Percentiles rank a stretch among this genome's conserved stretches.
Conservation (phyloP, 2,113 vertebrate genomes). For the Poeciliopsis retropinna region DNA sequence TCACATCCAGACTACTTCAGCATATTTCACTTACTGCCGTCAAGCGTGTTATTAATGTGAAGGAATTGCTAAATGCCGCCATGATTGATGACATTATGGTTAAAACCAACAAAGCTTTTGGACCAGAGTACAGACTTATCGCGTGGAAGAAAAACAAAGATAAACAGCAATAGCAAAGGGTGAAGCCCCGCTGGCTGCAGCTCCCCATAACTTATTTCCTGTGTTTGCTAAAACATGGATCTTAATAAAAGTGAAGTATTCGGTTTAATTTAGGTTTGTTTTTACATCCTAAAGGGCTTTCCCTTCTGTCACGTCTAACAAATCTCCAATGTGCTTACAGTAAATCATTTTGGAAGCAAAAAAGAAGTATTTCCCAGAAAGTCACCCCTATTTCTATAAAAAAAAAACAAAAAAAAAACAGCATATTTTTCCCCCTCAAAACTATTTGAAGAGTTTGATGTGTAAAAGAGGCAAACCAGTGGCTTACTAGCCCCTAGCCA, state of each 20-base stretch:
- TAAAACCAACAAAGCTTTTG: constrained; percentile 45
- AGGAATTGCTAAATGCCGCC: constrained; percentile 40
- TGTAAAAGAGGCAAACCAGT: background rate
- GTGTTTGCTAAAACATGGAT: constrained; percentile 27
- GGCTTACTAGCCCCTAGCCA: background rate
- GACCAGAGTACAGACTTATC: constrained; percentile 53
- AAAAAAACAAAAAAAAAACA: no score
- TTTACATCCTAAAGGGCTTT: constrained; percentile 2
- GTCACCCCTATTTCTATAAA: background rate
- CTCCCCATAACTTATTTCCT: constrained; percentile 34
- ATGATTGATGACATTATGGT: constrained; percentile 48
- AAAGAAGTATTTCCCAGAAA: background rate
- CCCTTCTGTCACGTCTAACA: background rate
- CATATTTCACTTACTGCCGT: constrained; percentile 27
- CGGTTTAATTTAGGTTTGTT: constrained; percentile 24
- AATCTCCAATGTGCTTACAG: constrained; percentile 1
- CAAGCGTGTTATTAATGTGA: constrained; percentile 51
- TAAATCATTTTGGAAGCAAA: background rate
- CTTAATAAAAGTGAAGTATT: constrained; percentile 33
- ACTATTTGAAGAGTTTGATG: background rate
- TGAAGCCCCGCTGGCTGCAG: constrained; percentile 22
- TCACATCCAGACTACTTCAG: background rate
- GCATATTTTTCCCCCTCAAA: background rate
- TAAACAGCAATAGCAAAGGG: constrained; percentile 36
- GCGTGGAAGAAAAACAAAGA: constrained; percentile 54